A percentile compares a stretch with the other conserved stretches of the same genome.
phyloP scores from a whole-genome alignment of 2,888 invertebrate species.

The Beris morrisii region DNA sequence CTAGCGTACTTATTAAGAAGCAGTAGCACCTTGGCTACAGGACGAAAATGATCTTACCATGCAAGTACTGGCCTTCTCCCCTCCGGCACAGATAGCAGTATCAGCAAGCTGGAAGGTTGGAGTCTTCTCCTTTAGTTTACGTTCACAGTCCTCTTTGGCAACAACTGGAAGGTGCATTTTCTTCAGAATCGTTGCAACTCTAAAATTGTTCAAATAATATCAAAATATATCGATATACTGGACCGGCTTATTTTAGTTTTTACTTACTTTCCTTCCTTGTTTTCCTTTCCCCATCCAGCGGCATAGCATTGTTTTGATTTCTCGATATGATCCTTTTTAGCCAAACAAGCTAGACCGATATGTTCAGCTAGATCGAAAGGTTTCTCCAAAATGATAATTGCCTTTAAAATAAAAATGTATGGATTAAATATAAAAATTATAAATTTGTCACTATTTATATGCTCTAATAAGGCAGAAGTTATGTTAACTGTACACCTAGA shows the following conservation, averaged over 20 bases:
- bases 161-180: slow-evolving; percentile 69
- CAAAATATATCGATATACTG: not conserved
- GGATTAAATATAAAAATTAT: not conserved
- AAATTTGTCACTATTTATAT: not conserved
- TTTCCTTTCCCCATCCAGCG: slow-evolving; percentile 45
- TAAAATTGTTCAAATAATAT: not conserved
- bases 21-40: too few relatives aligned
- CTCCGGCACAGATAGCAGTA: slow-evolving; percentile 32
- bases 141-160: slow-evolving; percentile 60
- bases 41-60: slow-evolving; percentile 16
- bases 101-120: slow-evolving; percentile 22
- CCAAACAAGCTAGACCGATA: slow-evolving; percentile 68
- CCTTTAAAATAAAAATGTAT: slow-evolving; percentile 45
- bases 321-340: slow-evolving; percentile 58
- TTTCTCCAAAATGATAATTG: slow-evolving; percentile 61
- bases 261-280: slow-evolving; percentile 63
- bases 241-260: slow-evolving; percentile 47
- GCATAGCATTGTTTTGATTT: slow-evolving; percentile 60
- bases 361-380: slow-evolving; percentile 63
- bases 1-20: too few relatives aligned
- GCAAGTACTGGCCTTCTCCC: slow-evolving; percentile 33
- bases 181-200: slow-evolving; percentile 58
- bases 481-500: too few relatives aligned
- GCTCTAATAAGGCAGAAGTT: not conserved
- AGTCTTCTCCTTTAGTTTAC: slow-evolving; percentile 31